Base-by-base conservation (phyloP, 2,888 invertebrate genomes). In the Teinopalpus imperialis region DNA sequence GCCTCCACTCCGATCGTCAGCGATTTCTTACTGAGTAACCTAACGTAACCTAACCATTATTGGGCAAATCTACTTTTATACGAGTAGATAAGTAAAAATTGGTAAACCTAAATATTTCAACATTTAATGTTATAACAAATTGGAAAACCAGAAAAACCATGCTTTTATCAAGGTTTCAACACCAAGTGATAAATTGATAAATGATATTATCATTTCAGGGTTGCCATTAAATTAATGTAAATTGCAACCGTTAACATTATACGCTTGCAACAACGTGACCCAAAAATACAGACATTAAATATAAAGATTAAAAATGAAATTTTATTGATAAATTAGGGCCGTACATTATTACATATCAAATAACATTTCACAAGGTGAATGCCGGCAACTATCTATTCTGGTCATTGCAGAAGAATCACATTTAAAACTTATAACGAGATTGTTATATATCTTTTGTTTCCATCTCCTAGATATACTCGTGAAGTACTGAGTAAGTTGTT, bases 151-250 rank as follows among this genome's bases (percentile, higher is more conserved):
- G 34, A 34, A n/a, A n/a, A n/a, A n/a, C n/a, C n/a, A n/a, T n/a
- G n/a, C n/a, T n/a, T n/a, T n/a, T n/a, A n/a, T 43, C 14, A 36
- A 30, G 29, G 6, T 43, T 35, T 23, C 36, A 24, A 44, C 14
- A 44, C 14, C 3, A 29, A 29, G 18, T 16, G n/a, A 36, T 36
- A 43, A 29, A 31, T 3, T 9, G 8, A 21, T 10, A n/a, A n/a
- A n/a, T n/a, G n/a, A 4, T 16, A 16, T 23, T 21, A 5, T 9
- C 1, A 16, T 31, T 37, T 37, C 31, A 37, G 24, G 24, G 12
- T 20, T 20, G 30, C 13, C 26, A 39, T 37, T 37, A 45, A 37
- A 32, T 39, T 18, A 32, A 14, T 13, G 13, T 18, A 32, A 32
- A 27, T 32, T 39, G 14, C 39, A 32, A 32, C 32, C 26, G 26